phyloP scores from a whole-genome alignment of 2,888 invertebrate species.

The Phanerotoma sp. region DNA sequence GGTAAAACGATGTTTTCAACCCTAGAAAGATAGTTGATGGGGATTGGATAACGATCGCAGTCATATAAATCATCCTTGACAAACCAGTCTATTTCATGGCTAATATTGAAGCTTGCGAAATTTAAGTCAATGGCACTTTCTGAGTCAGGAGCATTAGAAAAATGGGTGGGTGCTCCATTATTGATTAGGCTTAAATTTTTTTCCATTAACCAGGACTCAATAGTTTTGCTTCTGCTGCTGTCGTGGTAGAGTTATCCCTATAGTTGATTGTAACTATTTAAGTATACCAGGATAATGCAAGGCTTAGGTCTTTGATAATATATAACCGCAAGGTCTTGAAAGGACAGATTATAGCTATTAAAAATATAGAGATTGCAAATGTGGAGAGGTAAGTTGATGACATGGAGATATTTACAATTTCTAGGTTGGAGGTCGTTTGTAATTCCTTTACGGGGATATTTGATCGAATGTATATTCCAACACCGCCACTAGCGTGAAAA shows the following conservation, averaged over 20 bases:
- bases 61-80: neutral
- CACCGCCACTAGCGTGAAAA: slow-evolving; percentile 21
- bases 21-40: too few species aligned
- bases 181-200: neutral
- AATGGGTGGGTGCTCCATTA: neutral
- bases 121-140: neutral
- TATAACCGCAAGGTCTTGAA: slow-evolving; percentile 23
- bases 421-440: too few species aligned
- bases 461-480: slow-evolving; percentile 17
- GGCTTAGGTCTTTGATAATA: slow-evolving; percentile 34
- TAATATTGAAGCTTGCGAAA: neutral
- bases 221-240: neutral
- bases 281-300: slow-evolving; percentile 35
- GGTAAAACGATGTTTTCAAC: neutral
- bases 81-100: neutral
- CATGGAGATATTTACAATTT: too few species aligned
- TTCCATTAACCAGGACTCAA: neutral
- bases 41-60: neutral
- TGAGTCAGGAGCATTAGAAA: neutral
- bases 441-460: slow-evolving; percentile 13
- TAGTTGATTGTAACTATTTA: neutral
- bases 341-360: slow-evolving; percentile 16
- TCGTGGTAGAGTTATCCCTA: neutral
- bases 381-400: too few species aligned
- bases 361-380: slow-evolving; percentile 33